Base-by-base conservation (phyloP, 1,140 invertebrate genomes). In the Anoplolepis gracilipes region DNA sequence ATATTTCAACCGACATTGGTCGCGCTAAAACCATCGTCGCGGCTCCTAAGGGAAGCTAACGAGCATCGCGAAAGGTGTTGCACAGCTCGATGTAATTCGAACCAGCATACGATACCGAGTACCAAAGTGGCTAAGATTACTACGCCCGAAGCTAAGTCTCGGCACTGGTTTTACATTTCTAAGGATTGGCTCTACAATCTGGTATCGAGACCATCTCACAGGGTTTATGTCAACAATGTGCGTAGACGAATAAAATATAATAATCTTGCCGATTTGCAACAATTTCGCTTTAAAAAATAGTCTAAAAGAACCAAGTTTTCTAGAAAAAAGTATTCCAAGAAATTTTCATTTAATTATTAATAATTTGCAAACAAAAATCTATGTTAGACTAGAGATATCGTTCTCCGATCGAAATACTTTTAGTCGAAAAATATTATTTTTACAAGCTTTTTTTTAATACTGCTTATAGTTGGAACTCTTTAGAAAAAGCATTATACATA, bases 101-200 rank as follows among this genome's bases (percentile, higher is more conserved):
- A 59, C 33, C 78, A 73, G 69, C 72, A 33, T 55, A 36, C 53
- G 78, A 82, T 72, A 82, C 36, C 78, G 59, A 82, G 73, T 72
- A 82, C 36, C 78, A 73, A 82, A 82, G 78, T 82, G 36, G 53
- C 78, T 82, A 82, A 82, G 78, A 82, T 82, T 82, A 82, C 53
- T 46, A 13, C 22, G 53, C 67, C 53, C 67, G 65, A 42, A 81
- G 78, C 53, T 82, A 82, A 53, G 28, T 61, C 78, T 73, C n/a
- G 78, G 36, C 67, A 59, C 53, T 36, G 8, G 67, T 82, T 36
- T 73, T 82, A 46, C 36, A 42, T 53, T 82, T 73, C 53, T 73
- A 73, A 42, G 28, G 25, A 82, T 73, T 61, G 36, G 53, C 28
- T 22, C 25, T 36, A 82, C 55, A 61, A 72, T 82, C 53, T 39